Conservation (phyloP, 2,113 vertebrate genomes). For the Pseudonaja textilis region DNA sequence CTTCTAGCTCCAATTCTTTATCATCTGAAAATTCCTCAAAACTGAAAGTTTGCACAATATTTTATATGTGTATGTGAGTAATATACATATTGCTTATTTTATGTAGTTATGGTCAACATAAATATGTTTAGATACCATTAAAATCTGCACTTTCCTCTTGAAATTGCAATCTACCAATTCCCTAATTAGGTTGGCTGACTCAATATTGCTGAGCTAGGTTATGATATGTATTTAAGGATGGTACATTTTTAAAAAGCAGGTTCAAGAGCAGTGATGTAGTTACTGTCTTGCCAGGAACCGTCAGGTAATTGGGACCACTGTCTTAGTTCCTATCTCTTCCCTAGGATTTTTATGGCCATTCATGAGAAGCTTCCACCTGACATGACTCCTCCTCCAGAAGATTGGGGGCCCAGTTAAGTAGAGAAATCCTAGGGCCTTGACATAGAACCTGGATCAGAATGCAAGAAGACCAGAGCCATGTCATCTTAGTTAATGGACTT, state of each 20-base stretch:
- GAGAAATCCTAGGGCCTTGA: not conserved
- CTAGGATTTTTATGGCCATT: not conserved
- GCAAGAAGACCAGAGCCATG: not conserved
- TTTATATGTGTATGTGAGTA: not conserved
- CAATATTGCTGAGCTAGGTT: not conserved
- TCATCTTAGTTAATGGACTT: not conserved
- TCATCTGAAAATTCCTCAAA: not conserved
- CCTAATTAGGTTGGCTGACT: not conserved
- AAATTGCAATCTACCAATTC: not conserved
- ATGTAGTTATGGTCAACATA: not conserved
- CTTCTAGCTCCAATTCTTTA: not conserved
- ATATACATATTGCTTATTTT: not conserved
- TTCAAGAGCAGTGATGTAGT: not conserved
- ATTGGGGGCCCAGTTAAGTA: not conserved
- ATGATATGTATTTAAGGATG: not conserved
- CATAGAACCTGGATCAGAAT: not conserved
- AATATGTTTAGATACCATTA: not conserved
- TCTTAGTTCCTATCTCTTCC: not conserved
- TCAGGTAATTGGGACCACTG: not conserved
- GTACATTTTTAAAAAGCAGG: not conserved
- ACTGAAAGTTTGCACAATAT: not conserved
- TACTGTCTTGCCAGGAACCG: not conserved
- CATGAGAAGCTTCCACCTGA: not conserved
- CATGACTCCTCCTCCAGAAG: not conserved
- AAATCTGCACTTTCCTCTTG: not conserved